These are phyloP conservation scores for Ennomos fuscantarius DNA, from an alignment of 2,888 invertebrate genomes.

Conservation along the genomic window DNA sequence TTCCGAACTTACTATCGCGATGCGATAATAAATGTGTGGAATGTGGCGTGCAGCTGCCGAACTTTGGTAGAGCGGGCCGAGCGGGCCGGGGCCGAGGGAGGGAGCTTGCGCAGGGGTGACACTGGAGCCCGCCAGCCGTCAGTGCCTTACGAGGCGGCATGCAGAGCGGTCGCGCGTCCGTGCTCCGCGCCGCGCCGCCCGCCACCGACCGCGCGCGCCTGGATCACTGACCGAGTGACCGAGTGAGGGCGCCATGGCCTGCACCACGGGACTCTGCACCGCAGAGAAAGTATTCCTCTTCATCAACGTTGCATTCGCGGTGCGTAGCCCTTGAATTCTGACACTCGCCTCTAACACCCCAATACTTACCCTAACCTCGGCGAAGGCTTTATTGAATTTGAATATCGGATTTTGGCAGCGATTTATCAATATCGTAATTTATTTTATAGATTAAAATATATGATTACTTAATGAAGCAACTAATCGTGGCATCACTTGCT, in stretches of 20 bases:
- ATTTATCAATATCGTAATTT: slow-evolving; percentile 6
- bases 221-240: slow-evolving; percentile 21
- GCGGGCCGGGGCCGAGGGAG: not conserved
- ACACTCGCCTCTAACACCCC: slow-evolving; percentile 8
- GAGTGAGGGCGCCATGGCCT: slow-evolving; percentile 55
- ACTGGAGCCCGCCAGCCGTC: slow-evolving; percentile 25
- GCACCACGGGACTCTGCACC: slow-evolving; percentile 68
- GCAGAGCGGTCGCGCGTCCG: slow-evolving; percentile 39
- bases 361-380: slow-evolving; percentile 2
- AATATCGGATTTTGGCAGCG: not conserved
- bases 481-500: no score
- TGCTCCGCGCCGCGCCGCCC: slow-evolving; percentile 30
- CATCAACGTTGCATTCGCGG: slow-evolving; percentile 80
- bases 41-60: slow-evolving; percentile 6
- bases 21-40: no score
- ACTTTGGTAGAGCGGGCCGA: not conserved
- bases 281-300: slow-evolving; percentile 77
- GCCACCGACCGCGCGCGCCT: slow-evolving; percentile 24
- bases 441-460: slow-evolving; percentile 2
- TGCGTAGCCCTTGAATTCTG: slow-evolving; percentile 45
- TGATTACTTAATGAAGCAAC: no score
- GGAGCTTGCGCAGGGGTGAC: slow-evolving; percentile 16
- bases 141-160: slow-evolving; percentile 73
- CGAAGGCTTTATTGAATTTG: not conserved
- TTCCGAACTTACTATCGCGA: no score